These are phyloP conservation scores for Pristis pectinata DNA, from an alignment of 2,797 vertebrate genomes.

Conservation along the genomic window DNA sequence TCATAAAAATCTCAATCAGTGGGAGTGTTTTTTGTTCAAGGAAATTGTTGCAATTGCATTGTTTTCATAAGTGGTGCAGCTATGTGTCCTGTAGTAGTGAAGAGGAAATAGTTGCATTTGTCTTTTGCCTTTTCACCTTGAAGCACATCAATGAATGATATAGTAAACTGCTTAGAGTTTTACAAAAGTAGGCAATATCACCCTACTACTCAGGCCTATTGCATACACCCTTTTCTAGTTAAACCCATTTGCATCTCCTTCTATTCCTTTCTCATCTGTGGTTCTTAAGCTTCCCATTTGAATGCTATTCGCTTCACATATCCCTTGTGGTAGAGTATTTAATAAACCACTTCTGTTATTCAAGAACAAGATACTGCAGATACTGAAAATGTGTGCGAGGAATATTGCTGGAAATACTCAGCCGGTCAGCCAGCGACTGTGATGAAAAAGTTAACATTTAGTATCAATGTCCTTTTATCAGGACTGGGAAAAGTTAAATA, in stretches of 20 bases:
- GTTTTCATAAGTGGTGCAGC: not conserved
- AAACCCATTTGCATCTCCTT: not conserved
- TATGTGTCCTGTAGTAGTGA: not conserved
- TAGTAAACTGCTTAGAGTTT: not conserved
- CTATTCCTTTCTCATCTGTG: not conserved
- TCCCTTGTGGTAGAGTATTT: not conserved
- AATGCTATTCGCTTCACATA: not conserved
- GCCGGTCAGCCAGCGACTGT: too few species aligned
- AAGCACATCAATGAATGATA: not conserved
- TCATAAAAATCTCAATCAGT: not conserved
- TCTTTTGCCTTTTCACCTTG: not conserved
- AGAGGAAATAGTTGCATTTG: not conserved
- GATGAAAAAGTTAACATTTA: too few species aligned
- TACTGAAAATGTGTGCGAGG: too few species aligned
- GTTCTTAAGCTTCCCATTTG: not conserved
- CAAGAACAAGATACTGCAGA: too few species aligned
- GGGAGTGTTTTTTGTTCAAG: not conserved
- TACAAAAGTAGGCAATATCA: not conserved
- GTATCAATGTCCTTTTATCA: too few species aligned
- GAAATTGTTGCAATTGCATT: conserved; percentile 16
- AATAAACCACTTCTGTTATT: not conserved
- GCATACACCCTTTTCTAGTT: not conserved
- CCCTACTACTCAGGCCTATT: not conserved
- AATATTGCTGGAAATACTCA: too few species aligned
- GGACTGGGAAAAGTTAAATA: too few species aligned